Conservation (phyloP, 2,888 invertebrate genomes). For the Callosobruchus maculatus region DNA sequence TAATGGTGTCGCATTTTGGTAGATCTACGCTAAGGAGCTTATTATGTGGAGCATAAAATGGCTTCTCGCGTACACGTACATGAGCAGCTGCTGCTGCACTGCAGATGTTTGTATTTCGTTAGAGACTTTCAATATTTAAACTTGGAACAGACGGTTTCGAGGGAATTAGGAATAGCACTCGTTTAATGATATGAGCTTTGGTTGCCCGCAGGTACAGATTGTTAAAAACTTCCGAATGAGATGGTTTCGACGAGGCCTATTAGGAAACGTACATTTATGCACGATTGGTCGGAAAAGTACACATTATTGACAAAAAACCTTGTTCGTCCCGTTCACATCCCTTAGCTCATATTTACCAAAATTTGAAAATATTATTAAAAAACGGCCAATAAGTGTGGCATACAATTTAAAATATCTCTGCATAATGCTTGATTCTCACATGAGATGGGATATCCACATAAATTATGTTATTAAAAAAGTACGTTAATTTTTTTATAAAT, state of each 20-base stretch:
- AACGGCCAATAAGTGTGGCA: too few species aligned
- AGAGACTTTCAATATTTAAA: not conserved
- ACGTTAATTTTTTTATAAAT: too few species aligned
- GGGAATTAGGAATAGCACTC: not conserved
- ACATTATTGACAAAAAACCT: too few species aligned
- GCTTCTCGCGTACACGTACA: not conserved
- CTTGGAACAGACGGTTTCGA: not conserved
- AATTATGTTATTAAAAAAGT: too few species aligned
- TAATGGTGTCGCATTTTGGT: not conserved
- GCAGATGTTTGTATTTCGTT: not conserved
- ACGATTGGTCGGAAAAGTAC: too few species aligned
- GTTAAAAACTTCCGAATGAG: not conserved
- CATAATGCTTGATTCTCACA: too few species aligned
- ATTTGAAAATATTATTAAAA: too few species aligned
- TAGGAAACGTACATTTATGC: too few species aligned
- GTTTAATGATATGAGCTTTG: not conserved
- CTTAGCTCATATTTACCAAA: too few species aligned
- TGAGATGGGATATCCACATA: too few species aligned
- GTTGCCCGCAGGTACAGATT: not conserved
- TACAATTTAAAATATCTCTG: too few species aligned
- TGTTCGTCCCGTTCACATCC: too few species aligned
- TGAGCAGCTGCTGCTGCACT: not conserved
- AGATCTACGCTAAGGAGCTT: not conserved
- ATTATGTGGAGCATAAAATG: not conserved
- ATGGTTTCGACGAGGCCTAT: not conserved